A percentile compares a stretch with the other conserved stretches of the same genome.
Conservation (phyloP, 2,888 invertebrate species). For the Diaprepes abbreviatus region DNA sequence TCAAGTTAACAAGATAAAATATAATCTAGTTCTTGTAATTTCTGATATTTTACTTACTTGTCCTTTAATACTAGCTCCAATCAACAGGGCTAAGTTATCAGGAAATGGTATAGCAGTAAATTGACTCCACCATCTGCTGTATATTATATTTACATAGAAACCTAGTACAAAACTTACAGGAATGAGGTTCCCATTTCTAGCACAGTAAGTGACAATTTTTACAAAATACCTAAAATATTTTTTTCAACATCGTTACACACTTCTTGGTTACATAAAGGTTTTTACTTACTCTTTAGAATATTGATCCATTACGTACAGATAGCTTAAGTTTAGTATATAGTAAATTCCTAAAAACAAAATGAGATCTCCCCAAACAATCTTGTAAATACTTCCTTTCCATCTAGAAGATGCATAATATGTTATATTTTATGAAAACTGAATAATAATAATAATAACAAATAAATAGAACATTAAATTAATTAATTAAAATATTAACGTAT, state of each 20-base stretch:
- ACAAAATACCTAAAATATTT: constrained; percentile 81
- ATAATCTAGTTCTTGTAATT: too few species aligned
- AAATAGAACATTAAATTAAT: too few species aligned
- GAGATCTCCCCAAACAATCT: constrained; percentile 91
- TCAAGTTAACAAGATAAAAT: too few species aligned
- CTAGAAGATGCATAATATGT: too few species aligned
- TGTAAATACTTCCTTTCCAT: constrained; percentile 96
- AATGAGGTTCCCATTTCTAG: constrained; percentile 85
- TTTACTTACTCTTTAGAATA: constrained; percentile 81
- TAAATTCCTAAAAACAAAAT: constrained; percentile 83
- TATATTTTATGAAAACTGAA: too few species aligned
- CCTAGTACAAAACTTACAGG: constrained; percentile 95
- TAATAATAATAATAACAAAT: too few species aligned
- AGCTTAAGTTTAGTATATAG: constrained; percentile 82
- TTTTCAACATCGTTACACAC: background rate
- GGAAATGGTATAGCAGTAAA: constrained; percentile 87
- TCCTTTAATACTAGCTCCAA: constrained; percentile 84
- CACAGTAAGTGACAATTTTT: constrained; percentile 85
- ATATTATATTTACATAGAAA: constrained; percentile 93
- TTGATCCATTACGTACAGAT: constrained; percentile 78
- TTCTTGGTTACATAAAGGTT: background rate
- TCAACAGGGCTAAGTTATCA: constrained; percentile 85
- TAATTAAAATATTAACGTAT: too few species aligned
- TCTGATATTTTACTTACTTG: constrained; percentile 70
- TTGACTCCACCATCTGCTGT: constrained; percentile 93